phyloP scores from a whole-genome alignment of 1,140 invertebrate genomes.

The Lasioglossum baleicum region DNA sequence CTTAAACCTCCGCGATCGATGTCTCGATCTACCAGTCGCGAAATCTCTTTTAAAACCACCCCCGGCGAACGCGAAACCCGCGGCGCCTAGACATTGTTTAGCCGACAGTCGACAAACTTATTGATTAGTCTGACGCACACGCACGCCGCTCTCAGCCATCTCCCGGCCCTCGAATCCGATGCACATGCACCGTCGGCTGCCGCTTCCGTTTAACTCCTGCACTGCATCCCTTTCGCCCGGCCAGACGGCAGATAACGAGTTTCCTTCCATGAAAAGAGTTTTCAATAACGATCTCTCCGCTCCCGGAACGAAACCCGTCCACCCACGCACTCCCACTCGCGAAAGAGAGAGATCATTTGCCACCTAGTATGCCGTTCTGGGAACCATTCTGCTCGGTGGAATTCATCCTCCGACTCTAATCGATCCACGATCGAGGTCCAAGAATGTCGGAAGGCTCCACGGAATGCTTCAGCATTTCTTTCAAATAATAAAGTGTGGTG shows the following conservation, averaged over 20 bases:
- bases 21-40: not conserved
- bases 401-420: no score
- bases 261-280: constrained; percentile 34
- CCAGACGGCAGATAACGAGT: constrained; percentile 39
- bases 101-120: constrained; percentile 52
- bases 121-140: constrained; percentile 49
- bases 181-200: not conserved
- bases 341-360: no score
- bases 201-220: constrained; percentile 28
- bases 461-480: no score
- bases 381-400: no score
- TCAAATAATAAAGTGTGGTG: no score
- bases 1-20: not conserved
- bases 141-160: not conserved
- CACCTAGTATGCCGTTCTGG: no score
- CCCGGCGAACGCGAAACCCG: not conserved
- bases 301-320: no score
- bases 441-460: no score
- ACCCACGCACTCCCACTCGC: no score
- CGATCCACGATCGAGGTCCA: no score
- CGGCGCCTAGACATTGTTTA: constrained; percentile 52
- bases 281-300: constrained; percentile 36
- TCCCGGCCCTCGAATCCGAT: constrained; percentile 9
- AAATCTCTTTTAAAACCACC: constrained; percentile 20
- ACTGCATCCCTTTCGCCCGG: not conserved